Evolutionary conservation across 2,797 vertebrate species (phyloP).

Genomic region (Phrynocephalus forsythii): DNA sequence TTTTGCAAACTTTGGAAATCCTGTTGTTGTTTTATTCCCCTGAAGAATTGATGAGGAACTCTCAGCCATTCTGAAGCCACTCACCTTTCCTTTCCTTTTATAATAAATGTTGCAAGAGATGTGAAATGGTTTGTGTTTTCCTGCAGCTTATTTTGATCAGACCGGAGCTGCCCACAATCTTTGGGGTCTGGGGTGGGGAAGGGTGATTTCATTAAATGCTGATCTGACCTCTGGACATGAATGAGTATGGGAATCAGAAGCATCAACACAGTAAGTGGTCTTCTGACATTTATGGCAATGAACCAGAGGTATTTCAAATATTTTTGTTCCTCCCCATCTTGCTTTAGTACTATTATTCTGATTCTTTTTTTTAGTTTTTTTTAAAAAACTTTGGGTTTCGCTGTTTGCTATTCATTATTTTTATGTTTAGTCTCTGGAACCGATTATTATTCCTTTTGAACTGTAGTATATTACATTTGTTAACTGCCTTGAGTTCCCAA

Average conservation of each 20-base stretch:
- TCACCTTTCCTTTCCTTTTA: slow-evolving; percentile 30
- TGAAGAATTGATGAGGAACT: not conserved
- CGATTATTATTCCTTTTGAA: too few relatives aligned
- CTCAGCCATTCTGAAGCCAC: not conserved
- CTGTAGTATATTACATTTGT: too few relatives aligned
- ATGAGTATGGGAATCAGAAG: too few relatives aligned
- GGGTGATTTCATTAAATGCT: not conserved
- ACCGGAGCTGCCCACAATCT: not conserved
- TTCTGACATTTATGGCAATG: not conserved
- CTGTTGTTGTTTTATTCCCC: not conserved
- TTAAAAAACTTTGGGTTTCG: too few relatives aligned
- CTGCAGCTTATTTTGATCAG: not conserved
- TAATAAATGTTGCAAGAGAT: slow-evolving; percentile 38
- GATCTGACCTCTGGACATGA: not conserved
- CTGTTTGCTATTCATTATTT: too few relatives aligned
- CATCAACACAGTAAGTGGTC: too few relatives aligned
- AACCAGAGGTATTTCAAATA: not conserved
- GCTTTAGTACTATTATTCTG: too few relatives aligned
- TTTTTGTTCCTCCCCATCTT: too few relatives aligned
- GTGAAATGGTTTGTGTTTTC: slow-evolving; percentile 42
- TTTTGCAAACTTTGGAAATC: not conserved
- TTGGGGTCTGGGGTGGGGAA: not conserved
- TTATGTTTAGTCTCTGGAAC: too few relatives aligned
- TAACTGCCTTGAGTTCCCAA: too few relatives aligned
- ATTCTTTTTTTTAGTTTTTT: too few relatives aligned